Base-by-base conservation (phyloP, 2,797 vertebrate species). In the Centropyge bicolor region DNA sequence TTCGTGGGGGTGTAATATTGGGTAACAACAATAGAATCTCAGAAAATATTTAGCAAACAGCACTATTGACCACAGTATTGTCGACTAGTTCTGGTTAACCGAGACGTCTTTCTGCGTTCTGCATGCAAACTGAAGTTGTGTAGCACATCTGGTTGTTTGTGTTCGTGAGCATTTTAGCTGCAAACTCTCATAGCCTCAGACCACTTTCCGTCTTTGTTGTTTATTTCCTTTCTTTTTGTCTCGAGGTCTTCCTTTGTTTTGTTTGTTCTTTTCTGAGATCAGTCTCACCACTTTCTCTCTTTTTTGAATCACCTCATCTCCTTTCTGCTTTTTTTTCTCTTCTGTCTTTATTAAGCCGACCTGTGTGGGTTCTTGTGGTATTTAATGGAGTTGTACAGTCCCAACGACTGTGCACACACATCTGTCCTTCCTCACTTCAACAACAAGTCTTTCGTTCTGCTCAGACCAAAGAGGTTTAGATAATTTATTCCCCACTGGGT, bases 51-150 rank as follows among this genome's bases (percentile, higher is more conserved):
- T 61, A 70, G 64, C 74, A 74, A 71, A 83, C 76, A 81, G 76
- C 76, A 76, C 80, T 71, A 74, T 70, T 72, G 74, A 86, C 81
- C 75, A 38, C 86, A 78, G 41, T 74, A 67, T 81, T 45, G 38
- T 82, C 77, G 72, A 62, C 82, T 76, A 82, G 76, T 83, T 83
- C 64, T 54, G 86, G 84, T 82, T 70, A 80, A 88, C 85, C 85
- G 8, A 79, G 63, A 82, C 8, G 41, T 81, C 82, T 67, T 60
- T 63, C 51, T 84, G 56, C 70, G 80, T 85, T 86, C 73, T 76
- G 67, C 45, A 70, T 82, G 81, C 71, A 83, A 57, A 73, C 68
- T 86, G 27, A 54, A 77, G 83, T 36, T 79, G 43, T 24, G 36
- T 27, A 8, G 54, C 59, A 89, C 84, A 86, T 89, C 81, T 89